phyloP scores from a whole-genome alignment of 2,113 vertebrate genomes.

The Tychaedon coryphoeus region DNA sequence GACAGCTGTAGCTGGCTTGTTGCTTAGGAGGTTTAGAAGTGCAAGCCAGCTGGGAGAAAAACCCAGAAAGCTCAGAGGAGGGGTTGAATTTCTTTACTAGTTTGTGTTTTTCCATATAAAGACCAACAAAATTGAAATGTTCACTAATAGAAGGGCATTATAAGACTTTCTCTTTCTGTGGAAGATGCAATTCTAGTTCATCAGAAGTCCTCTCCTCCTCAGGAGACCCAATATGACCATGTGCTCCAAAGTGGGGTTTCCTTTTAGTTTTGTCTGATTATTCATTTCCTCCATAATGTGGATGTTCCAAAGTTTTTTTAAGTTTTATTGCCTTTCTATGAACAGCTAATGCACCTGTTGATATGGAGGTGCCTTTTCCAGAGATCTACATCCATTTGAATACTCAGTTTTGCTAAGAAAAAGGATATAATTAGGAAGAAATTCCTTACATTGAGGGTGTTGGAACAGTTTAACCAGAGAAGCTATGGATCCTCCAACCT shows the following conservation, averaged over 20 bases:
- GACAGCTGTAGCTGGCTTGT: not conserved
- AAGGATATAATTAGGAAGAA: not conserved
- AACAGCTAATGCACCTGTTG: not conserved
- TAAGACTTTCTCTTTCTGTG: not conserved
- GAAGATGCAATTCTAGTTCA: not conserved
- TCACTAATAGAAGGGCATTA: not conserved
- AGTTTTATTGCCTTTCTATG: slow-evolving; percentile 12
- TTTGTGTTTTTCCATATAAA: not conserved
- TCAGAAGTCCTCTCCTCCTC: not conserved
- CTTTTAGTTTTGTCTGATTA: slow-evolving; percentile 3
- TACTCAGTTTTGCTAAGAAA: not conserved
- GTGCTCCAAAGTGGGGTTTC: not conserved
- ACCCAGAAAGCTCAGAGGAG: not conserved
- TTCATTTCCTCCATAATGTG: not conserved
- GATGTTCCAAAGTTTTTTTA: slow-evolving; percentile 19
- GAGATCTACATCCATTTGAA: not conserved
- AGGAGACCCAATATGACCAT: not conserved
- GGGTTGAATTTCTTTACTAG: not conserved
- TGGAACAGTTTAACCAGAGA: not conserved
- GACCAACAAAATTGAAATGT: not conserved
- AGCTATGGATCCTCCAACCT: not conserved
- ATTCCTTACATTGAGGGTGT: not conserved
- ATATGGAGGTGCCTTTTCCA: slow-evolving; percentile 5
- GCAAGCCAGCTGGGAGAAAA: not conserved
- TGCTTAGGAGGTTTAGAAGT: not conserved